Conservation (phyloP, 2,797 vertebrate species). For the Alauda arvensis region DNA sequence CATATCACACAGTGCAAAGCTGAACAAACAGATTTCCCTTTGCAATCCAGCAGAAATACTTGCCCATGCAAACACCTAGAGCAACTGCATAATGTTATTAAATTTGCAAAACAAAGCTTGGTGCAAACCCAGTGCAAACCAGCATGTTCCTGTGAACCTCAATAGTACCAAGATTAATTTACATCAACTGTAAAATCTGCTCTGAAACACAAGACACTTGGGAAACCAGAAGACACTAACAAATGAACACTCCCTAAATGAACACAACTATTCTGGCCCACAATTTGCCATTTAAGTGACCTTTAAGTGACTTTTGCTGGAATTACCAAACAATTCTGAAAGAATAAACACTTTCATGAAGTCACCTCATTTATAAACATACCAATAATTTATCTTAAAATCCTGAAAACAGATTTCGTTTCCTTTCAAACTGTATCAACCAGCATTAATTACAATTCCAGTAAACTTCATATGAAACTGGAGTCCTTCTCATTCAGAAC, state of each 20-base stretch:
- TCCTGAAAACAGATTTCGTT: background rate
- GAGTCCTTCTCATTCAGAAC: background rate
- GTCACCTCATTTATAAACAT: background rate
- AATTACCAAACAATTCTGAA: background rate
- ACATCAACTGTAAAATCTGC: background rate
- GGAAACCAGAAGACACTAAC: background rate
- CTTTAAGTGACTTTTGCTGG: background rate
- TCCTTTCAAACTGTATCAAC: background rate
- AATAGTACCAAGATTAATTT: background rate
- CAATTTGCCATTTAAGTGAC: rapidly evolving
- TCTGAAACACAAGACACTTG: background rate
- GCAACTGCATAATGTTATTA: background rate
- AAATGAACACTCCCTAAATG: background rate
- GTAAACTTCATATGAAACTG: background rate
- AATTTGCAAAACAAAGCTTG: background rate
- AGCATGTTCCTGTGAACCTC: background rate
- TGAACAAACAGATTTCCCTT: background rate
- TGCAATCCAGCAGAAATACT: background rate
- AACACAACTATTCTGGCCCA: background rate
- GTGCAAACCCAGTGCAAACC: background rate
- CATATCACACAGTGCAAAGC: background rate
- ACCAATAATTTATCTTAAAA: background rate
- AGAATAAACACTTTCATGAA: background rate
- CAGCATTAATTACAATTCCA: background rate
- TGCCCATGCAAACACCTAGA: background rate